Conservation (phyloP, 2,113 vertebrate species). For the Coryphaenoides rupestris region DNA sequence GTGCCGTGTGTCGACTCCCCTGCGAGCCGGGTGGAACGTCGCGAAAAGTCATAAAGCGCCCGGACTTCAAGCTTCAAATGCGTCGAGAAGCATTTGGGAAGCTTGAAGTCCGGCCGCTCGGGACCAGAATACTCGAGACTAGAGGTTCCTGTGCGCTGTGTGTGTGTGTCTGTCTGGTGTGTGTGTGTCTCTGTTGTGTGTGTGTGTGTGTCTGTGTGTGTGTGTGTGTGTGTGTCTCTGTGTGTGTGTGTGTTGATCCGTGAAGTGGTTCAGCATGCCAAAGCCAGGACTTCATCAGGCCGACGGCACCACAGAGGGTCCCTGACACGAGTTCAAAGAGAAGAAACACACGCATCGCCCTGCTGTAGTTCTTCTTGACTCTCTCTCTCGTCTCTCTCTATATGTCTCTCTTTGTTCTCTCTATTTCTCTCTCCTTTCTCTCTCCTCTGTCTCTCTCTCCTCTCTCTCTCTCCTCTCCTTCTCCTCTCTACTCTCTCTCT, state of each 20-base stretch:
- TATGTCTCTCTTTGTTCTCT: constrained; percentile 14
- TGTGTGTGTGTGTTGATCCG: neutral
- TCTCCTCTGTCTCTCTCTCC: constrained; percentile 20
- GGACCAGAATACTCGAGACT: too few relatives aligned
- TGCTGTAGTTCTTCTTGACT: constrained; percentile 41
- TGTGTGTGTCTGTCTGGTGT: neutral
- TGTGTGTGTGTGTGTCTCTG: neutral
- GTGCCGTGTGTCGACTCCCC: too few relatives aligned
- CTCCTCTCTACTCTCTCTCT: neutral
- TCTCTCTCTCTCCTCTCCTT: neutral
- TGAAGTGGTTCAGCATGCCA: constrained; percentile 50
- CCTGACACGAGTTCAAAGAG: constrained; percentile 60
- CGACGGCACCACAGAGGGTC: constrained; percentile 59
- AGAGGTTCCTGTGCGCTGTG: too few relatives aligned
- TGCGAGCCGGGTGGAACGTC: too few relatives aligned
- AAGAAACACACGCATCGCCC: constrained; percentile 54
- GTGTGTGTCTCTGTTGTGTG: neutral
- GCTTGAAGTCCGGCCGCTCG: too few relatives aligned
- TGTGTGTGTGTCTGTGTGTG: neutral
- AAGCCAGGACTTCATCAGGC: constrained; percentile 59
- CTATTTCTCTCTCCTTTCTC: constrained; percentile 16
- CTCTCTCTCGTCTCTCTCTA: neutral
- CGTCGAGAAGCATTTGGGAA: too few relatives aligned
- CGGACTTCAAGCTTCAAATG: too few relatives aligned
- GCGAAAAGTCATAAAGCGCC: too few relatives aligned